phyloP scores from a whole-genome alignment of 2,797 vertebrate genomes.

The Rhyacichthys aspro region DNA sequence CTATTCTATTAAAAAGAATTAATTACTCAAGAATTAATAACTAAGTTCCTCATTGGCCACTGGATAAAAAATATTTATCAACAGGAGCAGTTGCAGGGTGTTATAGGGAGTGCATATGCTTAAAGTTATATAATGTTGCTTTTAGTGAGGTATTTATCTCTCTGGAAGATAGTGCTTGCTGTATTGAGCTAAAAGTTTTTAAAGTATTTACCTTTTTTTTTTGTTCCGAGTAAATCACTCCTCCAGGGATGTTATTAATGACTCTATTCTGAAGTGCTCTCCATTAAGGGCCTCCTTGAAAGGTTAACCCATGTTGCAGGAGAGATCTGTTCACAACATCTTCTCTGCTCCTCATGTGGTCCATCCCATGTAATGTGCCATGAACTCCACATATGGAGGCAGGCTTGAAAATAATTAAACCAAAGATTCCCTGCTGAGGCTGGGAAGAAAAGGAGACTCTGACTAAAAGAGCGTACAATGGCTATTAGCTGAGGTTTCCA shows the following conservation, averaged over 20 bases:
- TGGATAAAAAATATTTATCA: too few species aligned
- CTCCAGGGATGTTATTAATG: conserved; percentile 33
- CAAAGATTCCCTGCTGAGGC: conserved; percentile 15
- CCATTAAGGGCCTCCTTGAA: conserved; percentile 35
- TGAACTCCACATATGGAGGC: conserved; percentile 6
- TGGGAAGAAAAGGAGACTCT: conserved; percentile 1
- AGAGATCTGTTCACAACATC: not conserved
- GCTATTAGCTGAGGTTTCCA: conserved; percentile 21
- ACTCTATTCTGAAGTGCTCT: conserved; percentile 35
- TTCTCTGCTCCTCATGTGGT: conserved; percentile 17
- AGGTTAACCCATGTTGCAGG: conserved; percentile 36
- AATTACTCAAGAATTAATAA: too few species aligned
- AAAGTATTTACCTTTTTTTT: not conserved
- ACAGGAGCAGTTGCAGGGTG: too few species aligned
- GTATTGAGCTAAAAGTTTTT: conserved; percentile 36
- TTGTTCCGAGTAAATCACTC: conserved; percentile 16
- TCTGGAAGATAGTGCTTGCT: conserved; percentile 24
- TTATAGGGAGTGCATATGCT: too few species aligned
- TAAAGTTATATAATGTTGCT: too few species aligned
- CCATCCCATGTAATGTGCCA: conserved; percentile 25
- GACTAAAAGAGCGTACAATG: conserved; percentile 9
- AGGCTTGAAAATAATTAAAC: conserved; percentile 25
- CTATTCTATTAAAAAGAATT: too few species aligned
- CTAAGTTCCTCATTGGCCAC: too few species aligned
- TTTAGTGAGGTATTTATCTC: too few species aligned